Conservation (phyloP, 2,113 vertebrate genomes). For the Hymenochirus boettgeri region DNA sequence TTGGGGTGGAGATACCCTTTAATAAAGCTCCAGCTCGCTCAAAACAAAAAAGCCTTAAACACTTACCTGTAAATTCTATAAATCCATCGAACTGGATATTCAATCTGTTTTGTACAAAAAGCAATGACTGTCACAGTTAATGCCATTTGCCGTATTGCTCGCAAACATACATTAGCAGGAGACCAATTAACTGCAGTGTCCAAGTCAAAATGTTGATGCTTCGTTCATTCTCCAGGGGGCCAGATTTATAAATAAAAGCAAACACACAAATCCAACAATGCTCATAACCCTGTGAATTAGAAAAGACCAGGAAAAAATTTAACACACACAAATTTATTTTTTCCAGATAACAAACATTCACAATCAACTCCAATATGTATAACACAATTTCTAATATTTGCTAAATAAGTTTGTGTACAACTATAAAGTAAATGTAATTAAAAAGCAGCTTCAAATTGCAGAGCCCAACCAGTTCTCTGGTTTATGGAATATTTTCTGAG, state of each 20-base stretch:
- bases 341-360: too few species aligned
- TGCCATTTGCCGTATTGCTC: slow-evolving; percentile 85
- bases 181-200: slow-evolving; percentile 82
- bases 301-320: neutral
- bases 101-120: slow-evolving; percentile 79
- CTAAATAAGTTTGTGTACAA: too few species aligned
- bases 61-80: slow-evolving; percentile 62
- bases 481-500: too few species aligned
- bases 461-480: too few species aligned
- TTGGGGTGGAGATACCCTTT: too few species aligned
- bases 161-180: slow-evolving; percentile 76
- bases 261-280: slow-evolving; percentile 81
- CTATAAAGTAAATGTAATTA: too few species aligned
- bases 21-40: too few species aligned
- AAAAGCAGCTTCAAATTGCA: too few species aligned
- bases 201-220: slow-evolving; percentile 90
- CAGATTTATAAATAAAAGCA: slow-evolving; percentile 84
- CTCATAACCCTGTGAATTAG: slow-evolving; percentile 65
- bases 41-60: too few species aligned
- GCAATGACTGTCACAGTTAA: slow-evolving; percentile 70
- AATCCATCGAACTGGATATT: slow-evolving; percentile 72
- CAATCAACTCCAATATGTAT: too few species aligned
- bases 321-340: too few species aligned
- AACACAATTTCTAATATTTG: too few species aligned
- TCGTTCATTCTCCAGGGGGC: slow-evolving; percentile 81